These are phyloP conservation scores for Xyrichtys novacula DNA, from an alignment of 2,797 vertebrate species.

Conservation along the genomic window DNA sequence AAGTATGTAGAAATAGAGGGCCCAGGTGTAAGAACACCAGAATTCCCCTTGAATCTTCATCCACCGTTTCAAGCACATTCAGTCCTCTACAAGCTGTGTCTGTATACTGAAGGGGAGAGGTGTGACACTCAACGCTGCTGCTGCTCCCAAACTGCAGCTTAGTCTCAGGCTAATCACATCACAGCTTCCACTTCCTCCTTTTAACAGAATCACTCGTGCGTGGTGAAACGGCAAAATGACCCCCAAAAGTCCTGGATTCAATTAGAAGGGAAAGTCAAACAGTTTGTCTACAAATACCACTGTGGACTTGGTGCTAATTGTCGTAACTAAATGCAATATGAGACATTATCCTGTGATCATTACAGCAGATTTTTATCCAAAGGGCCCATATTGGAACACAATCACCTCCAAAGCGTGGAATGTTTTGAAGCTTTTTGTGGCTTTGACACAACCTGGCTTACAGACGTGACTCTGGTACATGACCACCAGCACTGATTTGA, in stretches of 20 bases:
- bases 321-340: conserved; percentile 67
- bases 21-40: background rate
- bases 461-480: conserved; percentile 33
- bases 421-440: conserved; percentile 29
- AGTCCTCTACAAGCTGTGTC: conserved; percentile 47
- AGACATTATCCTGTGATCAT: conserved; percentile 70
- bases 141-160: conserved; percentile 60
- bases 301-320: conserved; percentile 67
- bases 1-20: background rate
- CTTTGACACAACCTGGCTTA: conserved; percentile 31
- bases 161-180: conserved; percentile 72
- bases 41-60: conserved; percentile 18
- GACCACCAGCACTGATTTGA: conserved; percentile 60
- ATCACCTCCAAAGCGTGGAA: conserved; percentile 38
- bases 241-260: conserved; percentile 18
- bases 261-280: conserved; percentile 20
- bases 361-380: conserved; percentile 39
- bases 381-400: conserved; percentile 45
- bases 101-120: conserved; percentile 51
- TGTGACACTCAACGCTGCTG: conserved; percentile 39
- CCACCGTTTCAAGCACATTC: conserved; percentile 50
- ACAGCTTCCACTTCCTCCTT: conserved; percentile 62
- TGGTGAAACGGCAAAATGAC: conserved; percentile 30
- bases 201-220: conserved; percentile 21
- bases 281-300: conserved; percentile 60